Evolutionary conservation across 2,113 vertebrate species (phyloP).

Genomic region (Chloebia gouldiae): DNA sequence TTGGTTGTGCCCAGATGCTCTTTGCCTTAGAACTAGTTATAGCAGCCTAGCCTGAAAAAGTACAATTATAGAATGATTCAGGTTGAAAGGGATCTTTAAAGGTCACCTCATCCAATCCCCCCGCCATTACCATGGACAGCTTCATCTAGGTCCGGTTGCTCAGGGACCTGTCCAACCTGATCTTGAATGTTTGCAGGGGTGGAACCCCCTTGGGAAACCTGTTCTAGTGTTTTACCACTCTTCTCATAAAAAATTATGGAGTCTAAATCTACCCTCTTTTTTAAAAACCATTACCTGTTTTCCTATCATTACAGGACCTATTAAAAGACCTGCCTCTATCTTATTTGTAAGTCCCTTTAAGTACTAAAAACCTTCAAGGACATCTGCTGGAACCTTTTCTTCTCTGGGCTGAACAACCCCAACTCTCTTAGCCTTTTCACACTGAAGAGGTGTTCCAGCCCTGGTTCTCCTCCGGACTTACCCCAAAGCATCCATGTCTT

Average conservation of each 20-base stretch:
- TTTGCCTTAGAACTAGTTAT: background rate
- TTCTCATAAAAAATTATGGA: background rate
- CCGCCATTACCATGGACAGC: background rate
- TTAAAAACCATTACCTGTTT: background rate
- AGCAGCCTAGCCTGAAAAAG: background rate
- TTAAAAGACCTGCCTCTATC: background rate
- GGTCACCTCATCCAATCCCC: background rate
- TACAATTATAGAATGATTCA: background rate
- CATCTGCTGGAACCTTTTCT: background rate
- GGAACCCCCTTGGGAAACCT: background rate
- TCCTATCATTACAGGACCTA: background rate
- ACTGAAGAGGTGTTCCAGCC: background rate
- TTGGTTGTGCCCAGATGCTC: background rate
- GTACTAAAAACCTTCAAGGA: background rate
- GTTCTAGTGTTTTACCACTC: background rate
- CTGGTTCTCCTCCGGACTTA: rapidly evolving
- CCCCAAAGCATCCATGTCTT: background rate
- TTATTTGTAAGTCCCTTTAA: background rate
- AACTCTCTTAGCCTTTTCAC: background rate
- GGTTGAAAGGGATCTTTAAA: background rate
- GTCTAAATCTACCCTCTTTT: background rate
- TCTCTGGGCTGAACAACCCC: background rate
- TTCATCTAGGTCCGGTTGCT: background rate
- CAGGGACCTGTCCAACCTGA: background rate
- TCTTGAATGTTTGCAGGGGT: background rate